A percentile compares a stretch with the other conserved stretches of the same genome.
These are phyloP conservation scores for Eulimnadia texana DNA, from an alignment of 1,140 invertebrate genomes.

Conservation along the genomic window DNA sequence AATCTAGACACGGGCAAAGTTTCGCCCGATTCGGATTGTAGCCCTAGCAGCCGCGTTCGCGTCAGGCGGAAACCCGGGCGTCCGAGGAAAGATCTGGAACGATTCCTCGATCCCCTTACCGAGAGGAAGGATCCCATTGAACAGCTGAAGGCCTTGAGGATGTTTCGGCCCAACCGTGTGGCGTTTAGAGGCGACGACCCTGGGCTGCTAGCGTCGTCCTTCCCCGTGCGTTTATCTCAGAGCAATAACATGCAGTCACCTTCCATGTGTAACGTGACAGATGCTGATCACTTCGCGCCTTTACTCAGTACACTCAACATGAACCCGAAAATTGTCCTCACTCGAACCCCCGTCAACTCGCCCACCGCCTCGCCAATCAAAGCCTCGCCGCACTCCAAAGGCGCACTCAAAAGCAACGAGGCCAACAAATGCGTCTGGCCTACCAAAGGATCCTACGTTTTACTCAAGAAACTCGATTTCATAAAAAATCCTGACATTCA, in stretches of 20 bases:
- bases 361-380: neutral
- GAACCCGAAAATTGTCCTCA: constrained; percentile 36
- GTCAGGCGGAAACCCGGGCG: constrained; percentile 26
- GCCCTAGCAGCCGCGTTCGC: constrained; percentile 14
- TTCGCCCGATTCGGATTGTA: neutral
- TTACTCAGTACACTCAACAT: constrained; percentile 35
- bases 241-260: neutral
- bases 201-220: neutral
- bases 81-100: constrained; percentile 31
- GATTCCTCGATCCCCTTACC: neutral
- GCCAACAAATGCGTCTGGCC: too few species aligned
- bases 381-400: neutral
- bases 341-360: constrained; percentile 26
- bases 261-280: constrained; percentile 6
- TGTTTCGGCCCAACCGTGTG: constrained; percentile 33
- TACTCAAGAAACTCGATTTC: neutral
- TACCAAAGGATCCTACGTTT: neutral
- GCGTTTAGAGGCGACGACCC: neutral
- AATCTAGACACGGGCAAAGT: neutral
- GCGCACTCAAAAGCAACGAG: neutral
- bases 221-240: neutral
- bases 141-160: constrained; percentile 35
- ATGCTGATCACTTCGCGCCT: constrained; percentile 30
- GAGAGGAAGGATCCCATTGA: neutral
- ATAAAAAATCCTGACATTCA: neutral